Conservation (phyloP, 2,888 invertebrate genomes). For the Clitarchus hookeri region DNA sequence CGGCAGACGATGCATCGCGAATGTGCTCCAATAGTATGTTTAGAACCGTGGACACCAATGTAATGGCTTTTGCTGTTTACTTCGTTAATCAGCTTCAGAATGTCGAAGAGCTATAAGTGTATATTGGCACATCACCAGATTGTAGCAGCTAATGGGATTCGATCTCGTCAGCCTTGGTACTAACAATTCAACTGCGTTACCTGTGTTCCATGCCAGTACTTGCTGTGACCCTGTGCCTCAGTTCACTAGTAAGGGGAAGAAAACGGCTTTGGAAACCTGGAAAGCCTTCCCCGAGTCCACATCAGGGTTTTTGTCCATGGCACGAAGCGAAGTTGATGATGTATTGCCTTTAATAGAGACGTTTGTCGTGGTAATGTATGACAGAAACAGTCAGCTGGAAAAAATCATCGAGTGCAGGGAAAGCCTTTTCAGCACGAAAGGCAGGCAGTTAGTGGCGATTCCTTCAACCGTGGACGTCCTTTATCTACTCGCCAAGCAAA, state of each 20-base stretch:
- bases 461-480: neutral
- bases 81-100: conserved; percentile 11
- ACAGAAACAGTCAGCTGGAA: neutral
- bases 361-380: neutral
- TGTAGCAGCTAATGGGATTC: conserved; percentile 16
- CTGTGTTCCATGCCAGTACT: neutral
- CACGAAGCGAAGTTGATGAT: neutral
- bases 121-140: neutral
- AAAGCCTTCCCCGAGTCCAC: neutral
- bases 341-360: neutral
- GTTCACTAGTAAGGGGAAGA: neutral
- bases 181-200: neutral
- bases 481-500: neutral
- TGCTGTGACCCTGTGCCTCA: neutral
- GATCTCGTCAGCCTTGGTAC: neutral
- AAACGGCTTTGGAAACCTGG: neutral
- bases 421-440: neutral
- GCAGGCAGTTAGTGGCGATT: neutral
- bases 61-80: neutral
- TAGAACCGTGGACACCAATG: conserved; percentile 15
- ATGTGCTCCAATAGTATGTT: neutral
- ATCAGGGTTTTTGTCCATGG: neutral
- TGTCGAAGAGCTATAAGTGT: neutral
- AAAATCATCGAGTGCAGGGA: neutral
- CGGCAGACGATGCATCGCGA: neutral